Evolutionary conservation across 2,797 vertebrate genomes (phyloP).

Genomic region (Girardinus metallicus): DNA sequence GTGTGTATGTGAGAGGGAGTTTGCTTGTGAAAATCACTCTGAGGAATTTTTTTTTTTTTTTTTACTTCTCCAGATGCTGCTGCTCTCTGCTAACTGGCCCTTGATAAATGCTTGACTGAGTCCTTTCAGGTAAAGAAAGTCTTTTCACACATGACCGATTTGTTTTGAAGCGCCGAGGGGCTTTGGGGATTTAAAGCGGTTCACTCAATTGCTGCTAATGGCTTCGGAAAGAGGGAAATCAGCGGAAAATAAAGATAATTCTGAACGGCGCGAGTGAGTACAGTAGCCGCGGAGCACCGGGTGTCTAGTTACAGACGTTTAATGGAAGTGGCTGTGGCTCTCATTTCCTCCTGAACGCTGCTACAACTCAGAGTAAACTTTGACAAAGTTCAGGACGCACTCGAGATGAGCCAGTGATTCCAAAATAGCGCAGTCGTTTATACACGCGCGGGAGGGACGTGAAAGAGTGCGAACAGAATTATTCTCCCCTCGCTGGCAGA

Average conservation of each 20-base stretch:
- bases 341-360: not conserved
- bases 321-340: conserved; percentile 4
- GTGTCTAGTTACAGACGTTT: not conserved
- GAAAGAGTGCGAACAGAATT: not conserved
- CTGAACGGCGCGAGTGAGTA: not conserved
- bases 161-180: conserved; percentile 13
- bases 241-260: conserved; percentile 6
- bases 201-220: conserved; percentile 14
- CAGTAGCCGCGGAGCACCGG: not conserved
- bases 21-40: conserved; percentile 11
- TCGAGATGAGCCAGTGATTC: conserved; percentile 6
- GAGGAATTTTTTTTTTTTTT: conserved; percentile 25
- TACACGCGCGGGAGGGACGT: not conserved
- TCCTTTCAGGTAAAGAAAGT: conserved; percentile 46
- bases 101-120: conserved; percentile 40
- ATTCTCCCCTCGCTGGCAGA: not conserved
- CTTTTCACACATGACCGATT: conserved; percentile 49
- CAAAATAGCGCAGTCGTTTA: not conserved
- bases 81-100: conserved; percentile 12
- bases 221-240: conserved; percentile 19
- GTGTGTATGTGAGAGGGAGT: not conserved
- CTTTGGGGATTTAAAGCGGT: conserved; percentile 25
- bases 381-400: conserved; percentile 1
- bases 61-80: conserved; percentile 17
- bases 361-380: conserved; percentile 5